These are phyloP conservation scores for Lithophane ornitopus DNA, from an alignment of 2,888 invertebrate genomes.

Conservation along the genomic window DNA sequence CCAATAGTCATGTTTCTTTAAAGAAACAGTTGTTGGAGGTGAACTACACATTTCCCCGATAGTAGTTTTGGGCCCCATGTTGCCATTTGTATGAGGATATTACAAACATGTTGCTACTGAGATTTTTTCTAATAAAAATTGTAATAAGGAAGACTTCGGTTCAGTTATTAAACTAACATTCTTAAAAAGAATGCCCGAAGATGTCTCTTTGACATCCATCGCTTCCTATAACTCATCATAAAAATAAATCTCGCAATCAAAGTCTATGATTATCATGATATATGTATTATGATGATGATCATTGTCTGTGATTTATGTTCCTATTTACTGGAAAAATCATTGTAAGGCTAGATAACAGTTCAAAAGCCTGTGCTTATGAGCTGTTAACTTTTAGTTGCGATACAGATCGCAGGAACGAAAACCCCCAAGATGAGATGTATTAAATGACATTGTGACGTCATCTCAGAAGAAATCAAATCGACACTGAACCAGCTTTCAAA, in stretches of 20 bases:
- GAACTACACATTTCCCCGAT: not conserved
- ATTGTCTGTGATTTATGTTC: too few species aligned
- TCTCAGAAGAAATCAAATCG: not conserved
- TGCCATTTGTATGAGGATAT: conserved; percentile 12
- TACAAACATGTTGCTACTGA: not conserved
- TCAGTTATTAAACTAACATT: too few species aligned
- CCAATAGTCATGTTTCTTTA: not conserved
- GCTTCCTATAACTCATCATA: not conserved
- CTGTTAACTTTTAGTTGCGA: too few species aligned
- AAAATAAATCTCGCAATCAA: not conserved
- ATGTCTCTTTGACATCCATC: not conserved
- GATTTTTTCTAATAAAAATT: not conserved
- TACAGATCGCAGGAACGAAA: not conserved
- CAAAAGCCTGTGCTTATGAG: too few species aligned
- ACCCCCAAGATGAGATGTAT: not conserved
- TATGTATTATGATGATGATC: too few species aligned
- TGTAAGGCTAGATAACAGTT: not conserved
- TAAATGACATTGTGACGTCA: not conserved
- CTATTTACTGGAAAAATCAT: not conserved
- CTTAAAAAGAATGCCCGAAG: not conserved
- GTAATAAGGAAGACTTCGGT: not conserved
- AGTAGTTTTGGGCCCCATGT: not conserved
- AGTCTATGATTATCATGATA: too few species aligned
- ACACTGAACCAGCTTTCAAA: not conserved
- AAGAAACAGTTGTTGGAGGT: not conserved